phyloP scores from a whole-genome alignment of 2,113 vertebrate species.

The Spea multiplicata region DNA sequence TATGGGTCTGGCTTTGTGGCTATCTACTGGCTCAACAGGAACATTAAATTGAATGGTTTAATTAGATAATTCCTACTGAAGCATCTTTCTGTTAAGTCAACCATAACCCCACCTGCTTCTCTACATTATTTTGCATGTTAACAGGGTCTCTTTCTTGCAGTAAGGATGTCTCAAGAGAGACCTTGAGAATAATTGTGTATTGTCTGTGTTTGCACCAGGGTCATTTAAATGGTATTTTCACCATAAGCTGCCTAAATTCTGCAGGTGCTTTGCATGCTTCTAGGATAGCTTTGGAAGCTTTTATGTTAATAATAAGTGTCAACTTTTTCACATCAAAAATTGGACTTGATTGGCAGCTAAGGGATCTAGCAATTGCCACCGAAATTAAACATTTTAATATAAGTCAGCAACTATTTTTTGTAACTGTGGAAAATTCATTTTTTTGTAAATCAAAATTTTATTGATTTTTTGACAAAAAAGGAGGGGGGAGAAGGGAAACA shows the following conservation, averaged over 20 bases:
- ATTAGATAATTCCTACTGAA: constrained; percentile 63
- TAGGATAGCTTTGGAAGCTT: constrained; percentile 29
- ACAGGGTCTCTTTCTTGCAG: constrained; percentile 45
- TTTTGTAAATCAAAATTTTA: too few relatives aligned
- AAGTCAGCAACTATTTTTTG: too few relatives aligned
- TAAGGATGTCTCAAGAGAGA: constrained; percentile 38
- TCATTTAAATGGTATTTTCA: constrained; percentile 22
- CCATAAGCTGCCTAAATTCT: constrained; percentile 27
- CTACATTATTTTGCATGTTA: constrained; percentile 60
- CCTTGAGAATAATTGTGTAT: constrained; percentile 45
- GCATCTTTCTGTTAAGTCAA: constrained; percentile 58
- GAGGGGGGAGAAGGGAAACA: too few relatives aligned
- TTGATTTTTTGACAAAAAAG: too few relatives aligned
- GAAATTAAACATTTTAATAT: not conserved
- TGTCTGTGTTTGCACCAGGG: constrained; percentile 30
- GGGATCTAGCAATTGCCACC: not conserved
- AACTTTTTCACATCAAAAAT: constrained; percentile 21
- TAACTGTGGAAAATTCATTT: too few relatives aligned
- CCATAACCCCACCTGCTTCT: constrained; percentile 61
- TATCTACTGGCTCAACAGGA: not conserved
- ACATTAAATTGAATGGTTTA: constrained; percentile 49
- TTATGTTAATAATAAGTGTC: constrained; percentile 29
- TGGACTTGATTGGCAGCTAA: not conserved
- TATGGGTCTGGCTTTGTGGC: constrained; percentile 51
- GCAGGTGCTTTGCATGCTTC: constrained; percentile 38